phyloP scores from a whole-genome alignment of 92 coral and sea anemone species.

The Phenganax subtilis region DNA sequence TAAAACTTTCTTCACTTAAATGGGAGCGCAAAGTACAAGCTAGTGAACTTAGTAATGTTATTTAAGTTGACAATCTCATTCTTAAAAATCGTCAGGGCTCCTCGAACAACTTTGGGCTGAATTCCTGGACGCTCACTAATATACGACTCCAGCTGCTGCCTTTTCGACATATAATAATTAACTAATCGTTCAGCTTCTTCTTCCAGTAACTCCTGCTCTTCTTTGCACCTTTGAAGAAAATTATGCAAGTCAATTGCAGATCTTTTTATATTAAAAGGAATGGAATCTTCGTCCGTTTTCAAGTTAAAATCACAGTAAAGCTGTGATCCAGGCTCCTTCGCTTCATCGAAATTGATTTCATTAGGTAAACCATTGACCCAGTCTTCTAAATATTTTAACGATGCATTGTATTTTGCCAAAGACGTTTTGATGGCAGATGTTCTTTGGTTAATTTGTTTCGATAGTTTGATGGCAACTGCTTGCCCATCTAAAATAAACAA shows the following conservation, averaged over 20 bases:
- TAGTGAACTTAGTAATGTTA: background rate
- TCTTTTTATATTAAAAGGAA: conserved; percentile 2
- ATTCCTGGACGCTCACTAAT: background rate
- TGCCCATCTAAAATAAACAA: conserved; percentile 7
- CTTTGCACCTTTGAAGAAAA: too few relatives aligned
- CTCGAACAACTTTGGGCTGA: background rate
- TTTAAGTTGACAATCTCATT: background rate
- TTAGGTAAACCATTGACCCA: background rate
- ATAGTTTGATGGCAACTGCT: conserved; percentile 8
- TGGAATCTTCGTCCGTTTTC: background rate
- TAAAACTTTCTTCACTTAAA: background rate
- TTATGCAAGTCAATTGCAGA: background rate
- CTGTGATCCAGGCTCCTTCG: conserved; percentile 14
- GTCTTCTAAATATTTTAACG: conserved; percentile 4
- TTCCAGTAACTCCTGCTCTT: too few relatives aligned
- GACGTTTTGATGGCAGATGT: conserved; percentile 12
- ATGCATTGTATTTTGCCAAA: background rate
- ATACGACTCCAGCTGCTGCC: background rate
- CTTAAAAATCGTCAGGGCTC: background rate
- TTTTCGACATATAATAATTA: background rate
- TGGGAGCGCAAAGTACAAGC: background rate
- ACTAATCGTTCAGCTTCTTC: background rate
- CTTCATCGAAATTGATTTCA: background rate
- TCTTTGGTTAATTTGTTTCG: conserved; percentile 4
- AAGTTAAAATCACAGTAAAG: background rate